phyloP scores from a whole-genome alignment of 2,797 vertebrate species.

The Anabas testudineus region DNA sequence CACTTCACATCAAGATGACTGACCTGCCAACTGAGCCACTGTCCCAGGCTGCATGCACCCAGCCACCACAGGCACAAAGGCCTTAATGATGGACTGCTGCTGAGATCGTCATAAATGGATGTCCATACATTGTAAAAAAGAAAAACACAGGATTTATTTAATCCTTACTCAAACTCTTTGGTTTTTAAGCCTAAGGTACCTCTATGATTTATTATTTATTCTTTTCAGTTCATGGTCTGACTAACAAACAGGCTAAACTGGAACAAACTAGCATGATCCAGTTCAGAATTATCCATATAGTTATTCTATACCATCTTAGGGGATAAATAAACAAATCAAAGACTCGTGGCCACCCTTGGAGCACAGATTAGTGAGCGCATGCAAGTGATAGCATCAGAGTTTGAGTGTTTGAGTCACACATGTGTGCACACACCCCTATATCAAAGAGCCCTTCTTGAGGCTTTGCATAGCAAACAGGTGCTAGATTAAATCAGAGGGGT shows the following conservation, averaged over 20 bases:
- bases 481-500: constrained; percentile 75
- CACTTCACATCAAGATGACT: too few relatives aligned
- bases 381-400: constrained; percentile 62
- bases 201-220: constrained; percentile 45
- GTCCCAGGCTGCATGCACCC: too few relatives aligned
- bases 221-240: constrained; percentile 33
- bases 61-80: too few relatives aligned
- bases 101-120: background rate
- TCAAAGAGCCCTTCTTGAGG: constrained; percentile 80
- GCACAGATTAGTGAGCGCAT: constrained; percentile 60
- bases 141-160: constrained; percentile 3
- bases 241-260: constrained; percentile 36
- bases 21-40: too few relatives aligned
- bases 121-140: background rate
- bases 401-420: constrained; percentile 39
- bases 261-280: constrained; percentile 32
- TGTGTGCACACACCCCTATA: constrained; percentile 47
- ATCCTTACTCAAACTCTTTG: constrained; percentile 3
- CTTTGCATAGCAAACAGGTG: constrained; percentile 81
- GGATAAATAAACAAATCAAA: constrained; percentile 50
- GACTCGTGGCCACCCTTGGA: constrained; percentile 46
- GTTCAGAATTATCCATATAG: constrained; percentile 27
- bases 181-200: constrained; percentile 14
- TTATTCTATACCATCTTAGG: constrained; percentile 28
- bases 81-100: too few relatives aligned